Evolutionary conservation across 2,797 vertebrate genomes (phyloP), one percentile per base, ranked within the genome.

Genomic region (Balearica regulorum): DNA sequence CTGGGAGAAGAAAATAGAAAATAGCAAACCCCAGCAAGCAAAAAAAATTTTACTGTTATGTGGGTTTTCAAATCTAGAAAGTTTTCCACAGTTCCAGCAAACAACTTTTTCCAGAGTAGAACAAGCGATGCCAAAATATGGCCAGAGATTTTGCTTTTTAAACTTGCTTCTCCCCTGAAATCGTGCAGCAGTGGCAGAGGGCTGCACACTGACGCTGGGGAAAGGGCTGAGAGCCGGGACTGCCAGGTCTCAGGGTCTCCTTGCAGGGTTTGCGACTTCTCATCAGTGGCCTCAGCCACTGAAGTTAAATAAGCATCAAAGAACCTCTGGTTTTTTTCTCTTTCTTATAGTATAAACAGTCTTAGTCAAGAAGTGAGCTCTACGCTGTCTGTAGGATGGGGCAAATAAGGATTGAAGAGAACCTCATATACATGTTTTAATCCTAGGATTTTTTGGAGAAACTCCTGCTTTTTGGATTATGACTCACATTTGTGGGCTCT

Each of bases 121-220:
- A 9, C 5, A 39, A 81, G 8, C 13, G 12, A 2, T 24, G 55
- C 14, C 10, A 24, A 72, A 43, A 54, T 3, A 7, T 17, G 29
- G 13, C 6, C 13, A 25, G 77, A 55, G 22, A 13, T 65, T 35
- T 48, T 51, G 8, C 10, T 79, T 53, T 53, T 28, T 51, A 19
- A 49, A 6, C 13, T 44, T 19, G 8, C 6, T 61, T n/a, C 5
- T 18, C 33, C n/a, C 16, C 41, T 22, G 51, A 21, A 58, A 69
- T 1, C 21, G 12, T 29, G 49, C 14, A 37, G 37, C 39, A 18
- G 37, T 2, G 93, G 82, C 44, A 48, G 39, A 37, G 46, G 41
- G 66, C 39, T 51, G 80, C 22, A 4, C 0, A 0, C 31, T 18
- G n/a, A 4, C 3, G 5, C 16, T 13, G 39, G 21, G 17, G 5